Conservation (phyloP, 2,888 invertebrate genomes). For the Apomyelois bistriatella region DNA sequence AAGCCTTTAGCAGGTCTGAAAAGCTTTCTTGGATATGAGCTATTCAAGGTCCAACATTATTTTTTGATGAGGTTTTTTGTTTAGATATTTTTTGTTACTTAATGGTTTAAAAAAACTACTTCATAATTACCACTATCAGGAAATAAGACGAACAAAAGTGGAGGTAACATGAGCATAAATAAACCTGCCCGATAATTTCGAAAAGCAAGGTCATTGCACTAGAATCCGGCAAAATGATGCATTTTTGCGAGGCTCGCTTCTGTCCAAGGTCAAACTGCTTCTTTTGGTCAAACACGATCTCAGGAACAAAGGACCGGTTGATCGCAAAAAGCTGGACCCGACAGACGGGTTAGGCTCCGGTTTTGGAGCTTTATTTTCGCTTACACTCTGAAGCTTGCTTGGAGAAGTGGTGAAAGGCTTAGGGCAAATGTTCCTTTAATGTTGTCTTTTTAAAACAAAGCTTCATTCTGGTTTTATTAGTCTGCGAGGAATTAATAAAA, state of each 20-base stretch:
- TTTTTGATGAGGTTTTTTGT: too few relatives aligned
- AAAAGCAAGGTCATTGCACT: conserved; percentile 2
- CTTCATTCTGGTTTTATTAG: too few relatives aligned
- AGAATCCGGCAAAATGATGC: background rate
- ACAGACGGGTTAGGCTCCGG: background rate
- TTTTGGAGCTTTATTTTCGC: background rate
- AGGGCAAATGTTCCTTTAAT: too few relatives aligned
- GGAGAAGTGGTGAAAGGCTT: background rate
- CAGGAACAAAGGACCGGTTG: conserved; percentile 4
- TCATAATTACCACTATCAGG: too few relatives aligned
- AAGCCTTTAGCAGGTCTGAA: too few relatives aligned
- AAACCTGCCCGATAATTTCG: background rate
- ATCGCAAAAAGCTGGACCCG: background rate
- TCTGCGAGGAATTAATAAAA: too few relatives aligned
- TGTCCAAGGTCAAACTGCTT: background rate
- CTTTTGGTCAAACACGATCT: background rate
- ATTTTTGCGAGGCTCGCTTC: background rate
- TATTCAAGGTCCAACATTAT: too few relatives aligned
- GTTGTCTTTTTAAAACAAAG: too few relatives aligned
- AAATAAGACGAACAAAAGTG: too few relatives aligned
- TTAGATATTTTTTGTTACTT: too few relatives aligned
- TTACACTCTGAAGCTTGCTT: background rate
- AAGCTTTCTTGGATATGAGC: too few relatives aligned
- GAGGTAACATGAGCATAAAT: background rate
- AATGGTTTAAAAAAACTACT: too few relatives aligned